phyloP scores from a whole-genome alignment of 2,888 invertebrate genomes.

The Carpatolechia fugitivella region DNA sequence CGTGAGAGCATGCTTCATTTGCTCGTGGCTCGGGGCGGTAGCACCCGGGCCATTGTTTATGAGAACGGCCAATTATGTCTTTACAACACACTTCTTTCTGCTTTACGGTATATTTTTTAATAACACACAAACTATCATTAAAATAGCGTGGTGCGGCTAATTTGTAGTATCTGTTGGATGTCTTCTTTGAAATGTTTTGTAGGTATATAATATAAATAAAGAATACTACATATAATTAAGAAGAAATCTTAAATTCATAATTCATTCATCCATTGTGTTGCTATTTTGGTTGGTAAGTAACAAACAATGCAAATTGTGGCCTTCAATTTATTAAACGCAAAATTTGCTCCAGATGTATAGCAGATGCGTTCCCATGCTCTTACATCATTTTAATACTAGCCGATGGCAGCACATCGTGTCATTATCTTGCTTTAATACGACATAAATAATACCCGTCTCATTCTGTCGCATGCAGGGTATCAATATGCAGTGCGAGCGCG shows the following conservation, averaged over 20 bases:
- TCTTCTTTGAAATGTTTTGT: not conserved
- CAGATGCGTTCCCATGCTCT: slow-evolving; percentile 11
- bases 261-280: not conserved
- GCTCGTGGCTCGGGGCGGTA: slow-evolving; percentile 57
- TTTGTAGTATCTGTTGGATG: slow-evolving; percentile 13
- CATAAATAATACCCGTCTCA: slow-evolving; percentile 33
- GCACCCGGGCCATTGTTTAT: slow-evolving; percentile 66
- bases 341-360: not conserved
- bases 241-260: too few relatives aligned
- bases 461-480: slow-evolving; percentile 17
- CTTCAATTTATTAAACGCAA: not conserved
- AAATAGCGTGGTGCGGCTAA: slow-evolving; percentile 14
- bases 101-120: slow-evolving; percentile 45
- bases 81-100: slow-evolving; percentile 57
- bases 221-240: too few relatives aligned
- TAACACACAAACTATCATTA: slow-evolving; percentile 24
- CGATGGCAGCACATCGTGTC: slow-evolving; percentile 12
- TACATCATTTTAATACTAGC: slow-evolving; percentile 7
- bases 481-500: slow-evolving; percentile 24
- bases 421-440: slow-evolving; percentile 24
- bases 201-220: not conserved
- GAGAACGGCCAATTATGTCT: slow-evolving; percentile 67
- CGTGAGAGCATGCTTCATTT: slow-evolving; percentile 71
- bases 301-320: not conserved
- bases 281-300: not conserved